phyloP scores from a whole-genome alignment of 2,888 invertebrate species.

The Heteropelma amictum region DNA sequence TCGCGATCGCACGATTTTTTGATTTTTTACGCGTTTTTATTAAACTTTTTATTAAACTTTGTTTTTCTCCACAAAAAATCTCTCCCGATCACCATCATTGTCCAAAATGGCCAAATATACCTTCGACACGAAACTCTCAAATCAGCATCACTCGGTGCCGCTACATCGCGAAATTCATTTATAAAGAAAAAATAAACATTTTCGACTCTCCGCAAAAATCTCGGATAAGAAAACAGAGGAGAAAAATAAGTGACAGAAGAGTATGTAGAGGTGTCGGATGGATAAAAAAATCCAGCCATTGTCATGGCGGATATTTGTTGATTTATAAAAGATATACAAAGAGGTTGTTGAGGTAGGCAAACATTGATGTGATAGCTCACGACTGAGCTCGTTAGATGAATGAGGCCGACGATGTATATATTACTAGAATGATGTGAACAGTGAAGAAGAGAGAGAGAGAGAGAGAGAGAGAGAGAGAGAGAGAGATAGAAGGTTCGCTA shows the following conservation, averaged over 20 bases:
- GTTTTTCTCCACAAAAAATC: too few relatives aligned
- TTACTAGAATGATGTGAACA: conserved; percentile 28
- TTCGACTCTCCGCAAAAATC: too few relatives aligned
- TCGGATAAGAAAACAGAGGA: not conserved
- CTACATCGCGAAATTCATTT: too few relatives aligned
- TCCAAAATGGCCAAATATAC: too few relatives aligned
- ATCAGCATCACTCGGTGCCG: too few relatives aligned
- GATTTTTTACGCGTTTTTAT: too few relatives aligned
- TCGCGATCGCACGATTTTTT: too few relatives aligned
- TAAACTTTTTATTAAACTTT: too few relatives aligned
- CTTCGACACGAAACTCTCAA: too few relatives aligned
- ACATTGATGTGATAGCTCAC: conserved; percentile 60
- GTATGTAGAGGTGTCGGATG: not conserved
- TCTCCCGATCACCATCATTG: too few relatives aligned
- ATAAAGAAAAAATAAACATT: too few relatives aligned
- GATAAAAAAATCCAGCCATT: conserved; percentile 16
- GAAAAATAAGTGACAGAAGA: not conserved
- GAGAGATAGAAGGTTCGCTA: conserved; percentile 64
- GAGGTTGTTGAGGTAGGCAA: conserved; percentile 43
- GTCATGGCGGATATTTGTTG: conserved; percentile 28
- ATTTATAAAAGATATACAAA: not conserved
- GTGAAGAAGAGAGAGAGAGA: conserved; percentile 27
- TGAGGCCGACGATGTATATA: conserved; percentile 68
- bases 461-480: conserved; percentile 35
- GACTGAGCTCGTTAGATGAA: conserved; percentile 74